Evolutionary conservation across 1,140 invertebrate genomes (phyloP).

Genomic region (Melanaphis sacchari): DNA sequence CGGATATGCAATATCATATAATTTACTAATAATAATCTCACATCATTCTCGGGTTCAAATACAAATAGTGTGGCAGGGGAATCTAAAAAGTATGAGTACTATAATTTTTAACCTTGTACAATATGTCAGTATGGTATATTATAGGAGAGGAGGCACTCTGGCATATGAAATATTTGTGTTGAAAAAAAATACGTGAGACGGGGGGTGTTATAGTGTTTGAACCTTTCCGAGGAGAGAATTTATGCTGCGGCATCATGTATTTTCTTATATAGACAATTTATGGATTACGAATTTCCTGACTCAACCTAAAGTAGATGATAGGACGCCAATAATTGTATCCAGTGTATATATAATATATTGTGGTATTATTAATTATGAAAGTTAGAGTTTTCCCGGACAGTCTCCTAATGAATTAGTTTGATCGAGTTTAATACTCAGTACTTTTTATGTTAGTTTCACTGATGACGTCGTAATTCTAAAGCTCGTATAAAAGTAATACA

Average conservation of each 20-base stretch:
- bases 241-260: not conserved
- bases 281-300: not conserved
- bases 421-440: not conserved
- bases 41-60: not conserved
- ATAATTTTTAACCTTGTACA: not conserved
- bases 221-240: not conserved
- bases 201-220: not conserved
- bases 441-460: not conserved
- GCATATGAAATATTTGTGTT: not conserved
- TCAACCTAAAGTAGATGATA: not conserved
- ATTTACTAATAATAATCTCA: not conserved
- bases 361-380: slow-evolving; percentile 1
- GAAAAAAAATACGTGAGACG: not conserved
- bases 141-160: not conserved
- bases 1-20: no score
- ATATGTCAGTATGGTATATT: not conserved
- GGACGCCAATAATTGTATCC: not conserved
- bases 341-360: not conserved
- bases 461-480: not conserved
- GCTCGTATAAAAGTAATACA: not conserved
- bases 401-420: not conserved
- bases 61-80: not conserved
- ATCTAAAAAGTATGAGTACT: not conserved
- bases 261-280: not conserved
- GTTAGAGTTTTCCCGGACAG: not conserved